Evolutionary conservation across 2,113 vertebrate species (phyloP), one percentile per base, ranked within the genome.

Genomic region (Chitala chitala): DNA sequence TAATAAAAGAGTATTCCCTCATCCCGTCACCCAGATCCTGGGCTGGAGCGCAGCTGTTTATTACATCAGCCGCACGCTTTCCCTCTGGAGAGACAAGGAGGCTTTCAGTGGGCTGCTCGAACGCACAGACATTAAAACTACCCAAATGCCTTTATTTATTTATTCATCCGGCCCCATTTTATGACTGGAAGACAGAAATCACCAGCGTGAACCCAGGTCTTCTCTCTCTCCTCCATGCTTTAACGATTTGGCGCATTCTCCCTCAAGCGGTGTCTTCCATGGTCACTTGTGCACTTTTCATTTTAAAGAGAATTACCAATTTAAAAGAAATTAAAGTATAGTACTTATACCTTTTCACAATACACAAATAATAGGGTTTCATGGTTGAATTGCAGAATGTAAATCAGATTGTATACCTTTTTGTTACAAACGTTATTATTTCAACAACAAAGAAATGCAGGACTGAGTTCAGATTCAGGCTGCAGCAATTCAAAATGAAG

Each of bases 1-100:
- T 33, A 59, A 75, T 70, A 50, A 61, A 70, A 36, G 33, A 63
- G 26, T 56, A 48, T 50, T 64, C 59, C 48, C 36, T 29, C 33
- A 20, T 63, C 56, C 22, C 4, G 3, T 24, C 68, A 58, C 54
- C 26, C 42, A 69, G 65, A 59, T 58, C 29, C 48, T 22, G 29
- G 12, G 26, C 40, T 13, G 22, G 26, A 20, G 56, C 24, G 22
- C 66, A 70, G 55, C 68, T 53, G 74, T 59, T 61, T 51, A 10
- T n/a, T 61, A 58, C 26, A 12, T 38, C 26, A 63, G 59, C 40
- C 50, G 40, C 38, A 20, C 8, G 31, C 26, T 33, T 63, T 42
- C n/a, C 24, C 8, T 48, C 8, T 48, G 46, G 46, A 7, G 46
- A 48, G 8, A 7, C 46, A 10, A 8, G 42, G 22, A 40, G 17